Conservation (phyloP, 2,113 vertebrate genomes). For the Poecilia latipinna region DNA sequence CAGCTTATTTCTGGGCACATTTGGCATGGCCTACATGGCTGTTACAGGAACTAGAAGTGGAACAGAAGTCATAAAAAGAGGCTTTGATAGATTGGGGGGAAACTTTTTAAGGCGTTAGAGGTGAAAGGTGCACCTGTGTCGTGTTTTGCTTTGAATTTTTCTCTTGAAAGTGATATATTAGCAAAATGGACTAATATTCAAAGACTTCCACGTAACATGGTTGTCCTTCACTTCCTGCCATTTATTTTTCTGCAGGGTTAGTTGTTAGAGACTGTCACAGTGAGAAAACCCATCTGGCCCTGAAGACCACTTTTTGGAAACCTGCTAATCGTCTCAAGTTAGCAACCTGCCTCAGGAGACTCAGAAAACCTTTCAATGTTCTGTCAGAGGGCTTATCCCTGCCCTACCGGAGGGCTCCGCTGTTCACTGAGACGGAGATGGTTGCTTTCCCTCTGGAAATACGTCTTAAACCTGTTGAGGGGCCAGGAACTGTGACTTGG, state of each 20-base stretch:
- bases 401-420: constrained; percentile 45
- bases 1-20: constrained; percentile 84
- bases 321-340: constrained; percentile 51
- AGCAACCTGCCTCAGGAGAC: constrained; percentile 50
- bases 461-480: constrained; percentile 52
- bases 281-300: constrained; percentile 29
- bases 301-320: constrained; percentile 61
- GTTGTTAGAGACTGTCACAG: constrained; percentile 38
- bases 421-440: constrained; percentile 28
- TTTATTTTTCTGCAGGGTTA: constrained; percentile 27
- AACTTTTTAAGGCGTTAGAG: constrained; percentile 56
- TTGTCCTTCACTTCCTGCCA: constrained; percentile 36
- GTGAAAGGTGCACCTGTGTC: constrained; percentile 38
- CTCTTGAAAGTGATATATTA: background rate
- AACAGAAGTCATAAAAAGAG: constrained; percentile 80
- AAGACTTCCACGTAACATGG: background rate
- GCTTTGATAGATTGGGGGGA: constrained; percentile 59
- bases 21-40: constrained; percentile 85
- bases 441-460: constrained; percentile 61
- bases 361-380: constrained; percentile 56
- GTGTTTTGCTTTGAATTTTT: constrained; percentile 21
- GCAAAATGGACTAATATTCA: background rate
- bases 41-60: constrained; percentile 80
- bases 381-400: constrained; percentile 54
- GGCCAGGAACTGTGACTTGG: constrained; percentile 28